These are phyloP conservation scores for Alaudala cheleensis DNA, from an alignment of 2,113 vertebrate species.

Conservation along the genomic window DNA sequence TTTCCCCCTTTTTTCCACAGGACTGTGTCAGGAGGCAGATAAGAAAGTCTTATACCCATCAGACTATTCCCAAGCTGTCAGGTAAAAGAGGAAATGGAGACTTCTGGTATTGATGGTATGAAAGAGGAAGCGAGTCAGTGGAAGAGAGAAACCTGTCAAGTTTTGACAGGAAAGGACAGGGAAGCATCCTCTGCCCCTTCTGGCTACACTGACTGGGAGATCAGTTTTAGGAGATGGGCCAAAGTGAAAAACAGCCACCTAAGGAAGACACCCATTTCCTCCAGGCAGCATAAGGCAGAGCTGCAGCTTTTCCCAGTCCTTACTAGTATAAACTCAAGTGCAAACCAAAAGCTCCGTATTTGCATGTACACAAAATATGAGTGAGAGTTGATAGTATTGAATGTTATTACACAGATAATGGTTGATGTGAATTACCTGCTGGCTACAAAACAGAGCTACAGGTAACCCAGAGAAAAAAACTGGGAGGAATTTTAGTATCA, in stretches of 20 bases:
- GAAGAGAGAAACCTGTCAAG: accelerated
- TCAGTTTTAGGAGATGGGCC: neutral
- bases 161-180: neutral
- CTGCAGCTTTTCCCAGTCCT: neutral
- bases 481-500: neutral
- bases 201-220: neutral
- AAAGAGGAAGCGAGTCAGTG: neutral
- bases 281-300: neutral
- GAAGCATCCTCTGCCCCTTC: neutral
- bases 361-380: neutral
- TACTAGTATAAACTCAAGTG: neutral
- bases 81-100: neutral
- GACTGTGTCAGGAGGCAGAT: neutral
- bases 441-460: neutral
- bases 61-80: neutral
- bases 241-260: neutral
- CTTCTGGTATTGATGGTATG: neutral
- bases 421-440: neutral
- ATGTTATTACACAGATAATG: neutral
- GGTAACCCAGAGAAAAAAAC: neutral
- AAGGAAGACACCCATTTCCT: neutral
- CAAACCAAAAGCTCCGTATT: neutral
- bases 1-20: neutral
- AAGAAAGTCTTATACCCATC: neutral
- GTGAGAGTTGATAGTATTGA: neutral